A percentile compares a stretch with the other conserved stretches of the same genome.
These are phyloP conservation scores for Nephrotoma guestfalica DNA, from an alignment of 2,888 invertebrate genomes.

Conservation along the genomic window DNA sequence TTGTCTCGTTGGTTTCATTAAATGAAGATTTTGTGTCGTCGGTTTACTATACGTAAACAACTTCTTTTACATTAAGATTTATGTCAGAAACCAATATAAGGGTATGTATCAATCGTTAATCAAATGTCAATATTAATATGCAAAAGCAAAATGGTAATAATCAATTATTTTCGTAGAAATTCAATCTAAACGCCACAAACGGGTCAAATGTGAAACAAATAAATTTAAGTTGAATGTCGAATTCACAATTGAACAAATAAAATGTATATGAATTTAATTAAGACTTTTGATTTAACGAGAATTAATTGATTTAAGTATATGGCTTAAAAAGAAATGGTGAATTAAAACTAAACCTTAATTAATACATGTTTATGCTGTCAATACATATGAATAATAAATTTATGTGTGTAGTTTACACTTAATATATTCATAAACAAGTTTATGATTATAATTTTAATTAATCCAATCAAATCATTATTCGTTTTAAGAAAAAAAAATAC, in stretches of 20 bases:
- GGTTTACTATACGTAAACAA: too few species aligned
- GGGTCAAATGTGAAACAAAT: background rate
- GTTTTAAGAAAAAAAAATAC: background rate
- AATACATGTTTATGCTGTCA: background rate
- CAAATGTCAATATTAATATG: background rate
- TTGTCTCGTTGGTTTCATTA: too few species aligned
- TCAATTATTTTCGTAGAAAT: background rate
- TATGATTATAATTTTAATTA: background rate
- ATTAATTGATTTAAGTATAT: background rate
- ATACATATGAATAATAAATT: background rate
- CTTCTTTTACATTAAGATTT: background rate
- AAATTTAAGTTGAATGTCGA: background rate
- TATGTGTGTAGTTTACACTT: background rate
- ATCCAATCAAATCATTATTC: background rate
- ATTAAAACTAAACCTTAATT: background rate
- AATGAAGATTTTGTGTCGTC: too few species aligned
- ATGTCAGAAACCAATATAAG: background rate
- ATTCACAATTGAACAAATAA: background rate
- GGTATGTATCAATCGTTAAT: background rate
- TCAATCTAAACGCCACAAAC: background rate
- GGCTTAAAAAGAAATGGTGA: background rate
- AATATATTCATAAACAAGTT: background rate
- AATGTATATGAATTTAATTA: background rate
- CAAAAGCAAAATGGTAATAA: background rate
- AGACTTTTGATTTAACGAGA: background rate